Base-by-base conservation (phyloP, 2,113 vertebrate genomes). In the Neotragus moschatus region DNA sequence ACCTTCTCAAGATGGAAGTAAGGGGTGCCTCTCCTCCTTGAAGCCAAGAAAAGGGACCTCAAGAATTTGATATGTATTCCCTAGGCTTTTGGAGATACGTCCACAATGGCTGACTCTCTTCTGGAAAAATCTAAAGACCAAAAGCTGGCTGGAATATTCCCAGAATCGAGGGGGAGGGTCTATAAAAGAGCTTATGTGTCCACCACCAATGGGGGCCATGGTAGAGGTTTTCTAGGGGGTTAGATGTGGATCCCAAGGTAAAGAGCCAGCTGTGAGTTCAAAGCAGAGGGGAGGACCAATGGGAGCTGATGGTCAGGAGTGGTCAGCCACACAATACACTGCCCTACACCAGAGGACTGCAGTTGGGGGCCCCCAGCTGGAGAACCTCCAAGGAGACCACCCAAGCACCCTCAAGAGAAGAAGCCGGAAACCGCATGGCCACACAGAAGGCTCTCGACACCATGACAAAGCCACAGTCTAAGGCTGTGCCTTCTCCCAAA, bases 121-220 rank as follows among this genome's bases (percentile, higher is more conserved):
- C 47, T 33, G 16, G 47, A 66, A 94, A 84, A 28, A 79, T 43
- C 79, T 82, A 60, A 96, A 82, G 88, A 82, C 36, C 12, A 33
- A 82, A 77, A 51, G 23, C 49, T 88, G 66, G 5, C 45, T 36
- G 7, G 1, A 66, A 51, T n/a, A 16, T 49, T 17, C 58, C n/a
- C 25, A 36, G 61, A 51, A 87, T 16, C 12, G 26, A 17, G 0
- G 5, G 15, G 10, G 0, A 25, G 7, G 49, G 6, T 36, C n/a
- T 25, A 17, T 58, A 26, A 49, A 84, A 19, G 6, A 87, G 61
- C 25, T 12, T 84, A 23, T 3, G 26, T 9, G 13, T 60, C 12
- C 23, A 45, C 36, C 6, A 3, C 49, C 11, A 84, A 17, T 17
- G 15, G 5, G 55, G 61, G n/a, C 3, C 43, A n/a, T 2, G 15